Percentiles rank a stretch among this genome's conserved stretches.
Conservation (phyloP, 2,797 vertebrate species). For the Emydoidea blandingii region DNA sequence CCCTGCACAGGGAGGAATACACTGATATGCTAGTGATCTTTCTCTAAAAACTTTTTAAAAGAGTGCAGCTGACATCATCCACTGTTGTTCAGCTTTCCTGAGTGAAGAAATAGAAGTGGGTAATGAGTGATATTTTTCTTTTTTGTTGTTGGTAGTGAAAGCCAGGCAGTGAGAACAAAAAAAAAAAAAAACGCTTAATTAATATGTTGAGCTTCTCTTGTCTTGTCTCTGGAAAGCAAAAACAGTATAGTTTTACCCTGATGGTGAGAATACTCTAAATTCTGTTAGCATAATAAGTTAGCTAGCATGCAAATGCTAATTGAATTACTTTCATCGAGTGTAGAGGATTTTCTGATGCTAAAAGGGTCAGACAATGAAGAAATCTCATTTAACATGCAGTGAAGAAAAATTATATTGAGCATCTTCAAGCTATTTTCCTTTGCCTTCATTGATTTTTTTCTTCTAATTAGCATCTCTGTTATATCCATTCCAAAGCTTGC, state of each 20-base stretch:
- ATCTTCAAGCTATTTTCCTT: neutral
- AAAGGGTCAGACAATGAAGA: neutral
- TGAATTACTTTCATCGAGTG: neutral
- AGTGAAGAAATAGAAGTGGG: neutral
- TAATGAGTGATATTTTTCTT: neutral
- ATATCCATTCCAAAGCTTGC: too few relatives aligned
- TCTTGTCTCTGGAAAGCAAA: neutral
- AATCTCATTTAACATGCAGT: neutral
- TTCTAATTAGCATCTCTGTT: neutral
- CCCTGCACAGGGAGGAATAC: neutral
- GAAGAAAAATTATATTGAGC: neutral
- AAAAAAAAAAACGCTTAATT: neutral
- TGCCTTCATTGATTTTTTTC: neutral
- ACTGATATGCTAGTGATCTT: neutral
- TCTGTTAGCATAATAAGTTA: neutral
- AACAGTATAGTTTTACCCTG: neutral
- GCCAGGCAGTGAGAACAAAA: neutral
- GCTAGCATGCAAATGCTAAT: neutral
- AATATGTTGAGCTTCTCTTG: neutral
- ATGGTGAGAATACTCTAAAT: neutral
- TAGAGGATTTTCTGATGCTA: neutral
- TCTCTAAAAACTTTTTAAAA: neutral
- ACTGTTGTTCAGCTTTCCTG: neutral
- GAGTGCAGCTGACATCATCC: neutral
- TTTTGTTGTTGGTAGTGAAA: neutral